phyloP scores from a whole-genome alignment of 2,113 vertebrate genomes.

The Rhinopomastus cyanomelas region DNA sequence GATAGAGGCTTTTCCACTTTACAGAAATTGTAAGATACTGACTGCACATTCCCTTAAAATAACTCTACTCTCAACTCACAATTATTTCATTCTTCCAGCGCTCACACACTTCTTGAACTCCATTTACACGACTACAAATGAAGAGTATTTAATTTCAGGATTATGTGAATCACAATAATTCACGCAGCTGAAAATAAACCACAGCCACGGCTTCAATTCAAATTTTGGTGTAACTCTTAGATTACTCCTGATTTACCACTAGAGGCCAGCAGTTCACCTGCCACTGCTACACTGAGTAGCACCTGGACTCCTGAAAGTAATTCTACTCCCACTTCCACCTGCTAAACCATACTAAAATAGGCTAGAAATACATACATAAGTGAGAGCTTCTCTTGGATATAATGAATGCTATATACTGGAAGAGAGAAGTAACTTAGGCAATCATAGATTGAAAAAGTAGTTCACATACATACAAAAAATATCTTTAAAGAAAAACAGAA shows the following conservation, averaged over 20 bases:
- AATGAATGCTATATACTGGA: neutral
- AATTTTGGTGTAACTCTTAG: neutral
- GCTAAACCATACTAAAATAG: neutral
- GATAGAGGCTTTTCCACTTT: neutral
- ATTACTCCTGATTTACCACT: neutral
- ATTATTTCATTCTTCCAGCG: neutral
- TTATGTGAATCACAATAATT: neutral
- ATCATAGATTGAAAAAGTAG: neutral
- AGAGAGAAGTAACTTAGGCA: neutral
- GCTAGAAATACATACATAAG: neutral
- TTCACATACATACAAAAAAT: neutral
- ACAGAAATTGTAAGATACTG: neutral
- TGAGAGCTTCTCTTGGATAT: neutral
- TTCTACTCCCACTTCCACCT: neutral
- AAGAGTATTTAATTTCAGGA: neutral
- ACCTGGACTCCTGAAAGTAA: neutral
- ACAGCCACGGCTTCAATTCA: neutral
- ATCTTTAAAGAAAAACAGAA: neutral
- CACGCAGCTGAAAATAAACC: neutral
- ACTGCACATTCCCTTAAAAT: neutral
- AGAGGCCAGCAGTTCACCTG: conserved; percentile 45
- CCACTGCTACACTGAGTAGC: neutral
- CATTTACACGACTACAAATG: neutral
- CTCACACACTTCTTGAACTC: neutral
- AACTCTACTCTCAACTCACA: neutral